Conservation (phyloP, 1,140 invertebrate genomes). For the Arion vulgaris region DNA sequence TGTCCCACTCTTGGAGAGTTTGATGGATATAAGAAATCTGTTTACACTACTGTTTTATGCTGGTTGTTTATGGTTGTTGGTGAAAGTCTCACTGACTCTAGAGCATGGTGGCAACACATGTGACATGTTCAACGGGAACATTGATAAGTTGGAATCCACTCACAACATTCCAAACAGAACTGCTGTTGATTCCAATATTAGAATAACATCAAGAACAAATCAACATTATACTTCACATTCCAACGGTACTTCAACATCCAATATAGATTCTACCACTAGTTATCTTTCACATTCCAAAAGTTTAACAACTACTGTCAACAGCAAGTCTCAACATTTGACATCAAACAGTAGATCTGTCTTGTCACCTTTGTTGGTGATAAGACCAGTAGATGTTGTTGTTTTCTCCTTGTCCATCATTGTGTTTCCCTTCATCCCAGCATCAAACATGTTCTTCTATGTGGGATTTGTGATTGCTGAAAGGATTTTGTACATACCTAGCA, state of each 20-base stretch:
- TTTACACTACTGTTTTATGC: slow-evolving; percentile 83
- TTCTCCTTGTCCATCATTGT: slow-evolving; percentile 83
- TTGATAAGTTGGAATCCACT: not conserved
- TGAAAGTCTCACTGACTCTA: slow-evolving; percentile 48
- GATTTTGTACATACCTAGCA: slow-evolving; percentile 96
- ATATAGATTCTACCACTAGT: not conserved
- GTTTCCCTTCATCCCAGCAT: slow-evolving; percentile 95
- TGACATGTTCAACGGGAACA: not conserved
- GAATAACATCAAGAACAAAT: not conserved
- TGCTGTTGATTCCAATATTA: not conserved
- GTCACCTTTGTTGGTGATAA: slow-evolving; percentile 12
- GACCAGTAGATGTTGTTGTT: slow-evolving; percentile 51
- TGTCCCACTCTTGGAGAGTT: slow-evolving; percentile 87
- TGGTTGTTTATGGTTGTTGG: slow-evolving; percentile 74
- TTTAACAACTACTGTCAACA: not conserved
- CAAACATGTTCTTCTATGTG: slow-evolving; percentile 97
- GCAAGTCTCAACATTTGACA: slow-evolving; percentile 7
- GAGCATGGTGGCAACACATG: slow-evolving; percentile 18
- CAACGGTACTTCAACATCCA: slow-evolving; percentile 3
- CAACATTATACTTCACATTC: not conserved
- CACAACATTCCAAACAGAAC: not conserved
- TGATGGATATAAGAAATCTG: slow-evolving; percentile 86
- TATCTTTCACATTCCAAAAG: not conserved
- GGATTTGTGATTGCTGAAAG: slow-evolving; percentile 97
- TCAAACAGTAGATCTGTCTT: not conserved